Conservation (phyloP, 2,113 vertebrate genomes). For the Scytalopus superciliaris region DNA sequence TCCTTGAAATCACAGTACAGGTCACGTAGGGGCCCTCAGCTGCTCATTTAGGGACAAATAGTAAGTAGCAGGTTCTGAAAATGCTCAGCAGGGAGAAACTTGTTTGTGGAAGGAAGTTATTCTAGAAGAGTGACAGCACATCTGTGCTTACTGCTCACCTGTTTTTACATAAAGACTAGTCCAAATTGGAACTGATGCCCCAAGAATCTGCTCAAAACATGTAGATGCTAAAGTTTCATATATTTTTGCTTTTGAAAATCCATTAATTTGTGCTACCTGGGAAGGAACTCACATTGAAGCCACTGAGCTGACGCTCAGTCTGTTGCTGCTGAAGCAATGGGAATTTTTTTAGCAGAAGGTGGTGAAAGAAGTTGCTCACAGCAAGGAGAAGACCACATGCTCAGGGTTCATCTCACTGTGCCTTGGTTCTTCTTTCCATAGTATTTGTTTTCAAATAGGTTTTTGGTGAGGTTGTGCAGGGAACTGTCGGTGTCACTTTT, state of each 20-base stretch:
- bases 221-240: neutral
- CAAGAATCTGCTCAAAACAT: neutral
- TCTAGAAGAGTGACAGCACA: neutral
- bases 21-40: neutral
- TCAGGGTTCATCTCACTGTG: neutral
- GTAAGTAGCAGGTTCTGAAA: neutral
- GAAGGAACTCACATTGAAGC: neutral
- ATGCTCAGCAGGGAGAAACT: neutral
- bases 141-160: neutral
- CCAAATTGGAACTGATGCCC: neutral
- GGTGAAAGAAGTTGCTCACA: neutral
- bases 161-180: neutral
- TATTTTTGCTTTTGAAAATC: neutral
- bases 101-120: neutral
- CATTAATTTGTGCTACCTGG: neutral
- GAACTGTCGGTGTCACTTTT: neutral
- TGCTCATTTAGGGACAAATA: neutral
- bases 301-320: neutral
- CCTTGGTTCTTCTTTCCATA: neutral
- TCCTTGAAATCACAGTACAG: neutral
- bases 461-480: neutral
- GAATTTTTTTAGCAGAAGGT: neutral
- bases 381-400: neutral
- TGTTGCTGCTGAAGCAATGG: neutral
- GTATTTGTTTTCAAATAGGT: neutral